phyloP scores from a whole-genome alignment of 2,797 vertebrate species.

The Mus spretus region DNA sequence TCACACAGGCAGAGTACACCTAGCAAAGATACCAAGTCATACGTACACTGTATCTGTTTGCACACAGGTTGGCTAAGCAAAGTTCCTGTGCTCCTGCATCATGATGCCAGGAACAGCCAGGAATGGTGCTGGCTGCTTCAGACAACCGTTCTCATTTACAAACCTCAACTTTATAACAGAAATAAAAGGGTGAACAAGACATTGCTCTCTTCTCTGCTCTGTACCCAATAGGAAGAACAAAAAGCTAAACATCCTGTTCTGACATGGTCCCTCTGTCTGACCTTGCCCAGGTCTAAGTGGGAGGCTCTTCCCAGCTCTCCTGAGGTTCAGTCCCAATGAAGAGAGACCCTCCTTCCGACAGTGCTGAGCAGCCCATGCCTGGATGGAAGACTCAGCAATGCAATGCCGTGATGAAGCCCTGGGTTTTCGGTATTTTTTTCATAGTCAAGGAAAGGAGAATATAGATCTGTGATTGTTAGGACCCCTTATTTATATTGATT shows the following conservation, averaged over 20 bases:
- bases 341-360: not conserved
- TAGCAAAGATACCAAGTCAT: not conserved
- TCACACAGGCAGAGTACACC: not conserved
- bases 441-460: conserved; percentile 62
- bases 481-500: conserved; percentile 30
- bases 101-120: not conserved
- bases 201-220: not conserved
- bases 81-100: not conserved
- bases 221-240: not conserved
- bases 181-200: not conserved
- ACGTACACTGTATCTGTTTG: not conserved
- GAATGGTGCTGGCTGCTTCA: not conserved
- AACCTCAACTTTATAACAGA: not conserved
- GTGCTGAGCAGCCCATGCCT: not conserved
- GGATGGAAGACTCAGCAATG: not conserved
- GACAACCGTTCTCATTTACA: not conserved
- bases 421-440: not conserved
- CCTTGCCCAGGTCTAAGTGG: not conserved
- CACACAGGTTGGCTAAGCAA: not conserved
- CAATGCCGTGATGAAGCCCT: not conserved
- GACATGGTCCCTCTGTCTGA: not conserved
- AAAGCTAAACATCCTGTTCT: not conserved
- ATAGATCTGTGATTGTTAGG: conserved; percentile 53
- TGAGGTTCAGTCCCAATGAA: not conserved
- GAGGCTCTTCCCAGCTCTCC: not conserved